Evolutionary conservation across 2,888 invertebrate genomes (phyloP), one percentile per base, ranked within the genome.

Genomic region (Polydrusus tereticollis): DNA sequence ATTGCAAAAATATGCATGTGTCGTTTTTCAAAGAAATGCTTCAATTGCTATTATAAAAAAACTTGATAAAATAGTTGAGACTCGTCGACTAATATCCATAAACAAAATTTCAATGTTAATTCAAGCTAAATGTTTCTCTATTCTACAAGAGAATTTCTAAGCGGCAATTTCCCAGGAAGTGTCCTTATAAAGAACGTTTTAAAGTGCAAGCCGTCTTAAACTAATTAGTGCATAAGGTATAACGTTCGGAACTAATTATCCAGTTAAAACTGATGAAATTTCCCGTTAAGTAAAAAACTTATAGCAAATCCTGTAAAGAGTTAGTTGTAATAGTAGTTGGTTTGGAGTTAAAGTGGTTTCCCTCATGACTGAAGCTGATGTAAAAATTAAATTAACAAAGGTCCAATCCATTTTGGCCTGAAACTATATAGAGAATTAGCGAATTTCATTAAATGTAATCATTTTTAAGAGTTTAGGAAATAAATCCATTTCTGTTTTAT

Each of bases 181-280:
- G 63, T 64, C 21, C 63, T 52, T 64, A 52, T 64, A 64, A 64
- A 64, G 63, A 64, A 52, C 33, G 52, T 18, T 64, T 50, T 36
- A 64, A 64, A 64, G 18, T 36, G 50, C 36, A n/a, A 26, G 38
- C 50, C 50, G 63, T 63, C 58, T 69, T 69, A 57, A 69, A 57
- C 57, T 69, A 69, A 69, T 69, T 69, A 69, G 69, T 21, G 18
- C 33, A 62, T 45, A 62, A 62, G 47, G 62, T 62, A 47, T 29
- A 62, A 62, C 62, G 62, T 63, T 63, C 63, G 62, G 43, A 69
- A 62, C 52, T 55, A 63, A 69, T 50, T 69, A 69, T 69, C 69
- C 63, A 57, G 62, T 69, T 69, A 23, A 57, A 63, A 57, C 60
- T 69, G 60, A 69, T 69, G 69, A 69, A 63, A 69, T 63, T 69